A percentile compares a stretch with the other conserved stretches of the same genome.
phyloP scores from a whole-genome alignment of 2,888 invertebrate genomes.

The Pristionchus fissidentatus region DNA sequence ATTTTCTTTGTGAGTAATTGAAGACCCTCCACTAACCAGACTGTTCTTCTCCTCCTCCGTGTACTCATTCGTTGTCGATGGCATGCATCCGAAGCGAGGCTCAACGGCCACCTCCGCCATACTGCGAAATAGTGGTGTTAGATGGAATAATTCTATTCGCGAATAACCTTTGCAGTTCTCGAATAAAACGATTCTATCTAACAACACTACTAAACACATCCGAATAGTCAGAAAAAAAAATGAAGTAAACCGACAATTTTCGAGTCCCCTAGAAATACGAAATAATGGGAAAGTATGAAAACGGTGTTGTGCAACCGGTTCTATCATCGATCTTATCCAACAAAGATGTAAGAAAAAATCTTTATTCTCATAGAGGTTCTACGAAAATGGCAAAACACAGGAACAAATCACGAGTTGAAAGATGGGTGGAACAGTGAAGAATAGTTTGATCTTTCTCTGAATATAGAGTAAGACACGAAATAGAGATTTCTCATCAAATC shows the following conservation, averaged over 20 bases:
- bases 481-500: slow-evolving; percentile 36
- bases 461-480: neutral
- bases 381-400: neutral
- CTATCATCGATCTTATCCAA: neutral
- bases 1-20: no score
- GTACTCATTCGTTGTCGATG: slow-evolving; percentile 32
- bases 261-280: no score
- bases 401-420: slow-evolving; percentile 14
- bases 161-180: neutral
- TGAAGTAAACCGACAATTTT: no score
- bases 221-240: no score
- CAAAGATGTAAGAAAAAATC: neutral
- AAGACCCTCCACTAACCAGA: neutral
- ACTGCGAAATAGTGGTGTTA: neutral
- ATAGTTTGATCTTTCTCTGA: neutral
- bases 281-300: no score
- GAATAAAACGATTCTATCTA: neutral
- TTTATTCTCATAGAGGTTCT: slow-evolving; percentile 1
- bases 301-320: neutral
- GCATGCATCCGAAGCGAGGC: slow-evolving; percentile 28
- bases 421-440: neutral
- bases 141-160: no score
- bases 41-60: slow-evolving; percentile 35
- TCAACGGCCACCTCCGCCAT: slow-evolving; percentile 38
- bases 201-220: neutral